Conservation (phyloP, 2,888 invertebrate genomes). For the Acleris sparsana region DNA sequence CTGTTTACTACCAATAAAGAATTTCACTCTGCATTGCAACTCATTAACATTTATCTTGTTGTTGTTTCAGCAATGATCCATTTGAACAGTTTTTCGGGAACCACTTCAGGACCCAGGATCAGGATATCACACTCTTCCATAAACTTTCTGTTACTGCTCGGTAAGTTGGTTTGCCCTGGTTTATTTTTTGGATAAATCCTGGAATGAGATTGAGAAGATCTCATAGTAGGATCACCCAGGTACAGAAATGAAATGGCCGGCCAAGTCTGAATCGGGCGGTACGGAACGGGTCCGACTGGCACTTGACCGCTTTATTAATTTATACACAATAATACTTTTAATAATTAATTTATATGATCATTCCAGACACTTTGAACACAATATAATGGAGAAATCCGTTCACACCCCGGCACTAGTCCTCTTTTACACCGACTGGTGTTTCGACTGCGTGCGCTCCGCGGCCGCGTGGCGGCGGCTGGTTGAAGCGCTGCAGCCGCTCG, state of each 20-base stretch:
- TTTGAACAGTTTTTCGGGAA: constrained; percentile 91
- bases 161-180: constrained; percentile 65
- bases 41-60: constrained; percentile 3
- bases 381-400: constrained; percentile 91
- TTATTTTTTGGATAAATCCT: too few relatives aligned
- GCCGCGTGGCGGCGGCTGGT: constrained; percentile 93
- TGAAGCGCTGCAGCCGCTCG: constrained; percentile 93
- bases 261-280: too few relatives aligned
- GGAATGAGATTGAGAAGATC: too few relatives aligned
- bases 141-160: constrained; percentile 93
- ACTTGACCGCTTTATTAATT: too few relatives aligned
- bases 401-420: constrained; percentile 93
- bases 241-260: too few relatives aligned
- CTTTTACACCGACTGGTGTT: constrained; percentile 98
- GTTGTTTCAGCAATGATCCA: constrained; percentile 85
- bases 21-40: not conserved
- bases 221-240: too few relatives aligned
- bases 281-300: too few relatives aligned
- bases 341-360: not conserved
- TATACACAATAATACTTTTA: not conserved
- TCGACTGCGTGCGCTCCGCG: constrained; percentile 94
- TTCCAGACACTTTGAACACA: constrained; percentile 93
- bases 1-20: not conserved
- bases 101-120: constrained; percentile 92
- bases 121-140: constrained; percentile 93